These are phyloP conservation scores for Albula glossodonta DNA, from an alignment of 2,113 vertebrate species.

Conservation along the genomic window DNA sequence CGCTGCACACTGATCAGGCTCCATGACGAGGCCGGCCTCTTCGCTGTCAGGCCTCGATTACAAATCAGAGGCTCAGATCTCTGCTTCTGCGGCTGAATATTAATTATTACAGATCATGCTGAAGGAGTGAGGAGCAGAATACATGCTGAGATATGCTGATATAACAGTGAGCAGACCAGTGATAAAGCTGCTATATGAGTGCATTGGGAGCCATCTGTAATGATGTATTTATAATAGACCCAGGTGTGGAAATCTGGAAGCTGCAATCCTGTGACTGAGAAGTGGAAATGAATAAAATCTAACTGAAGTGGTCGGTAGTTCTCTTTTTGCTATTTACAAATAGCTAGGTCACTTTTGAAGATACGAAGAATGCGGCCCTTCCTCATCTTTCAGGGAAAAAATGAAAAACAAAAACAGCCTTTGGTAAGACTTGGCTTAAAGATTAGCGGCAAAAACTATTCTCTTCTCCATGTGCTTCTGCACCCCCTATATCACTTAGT, in stretches of 20 bases:
- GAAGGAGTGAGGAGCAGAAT: background rate
- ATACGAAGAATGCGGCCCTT: background rate
- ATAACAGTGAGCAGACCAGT: background rate
- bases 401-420: background rate
- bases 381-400: background rate
- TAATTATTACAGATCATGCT: background rate
- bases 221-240: too few species aligned
- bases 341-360: background rate
- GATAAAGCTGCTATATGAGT: background rate
- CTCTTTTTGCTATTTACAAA: background rate
- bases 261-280: background rate
- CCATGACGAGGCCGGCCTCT: background rate
- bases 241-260: background rate
- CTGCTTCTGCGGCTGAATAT: background rate
- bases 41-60: background rate
- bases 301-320: background rate
- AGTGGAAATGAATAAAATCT: background rate
- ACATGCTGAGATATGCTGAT: background rate
- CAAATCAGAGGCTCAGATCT: background rate
- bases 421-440: background rate
- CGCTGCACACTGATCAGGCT: background rate
- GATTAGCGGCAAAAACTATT: background rate
- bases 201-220: background rate
- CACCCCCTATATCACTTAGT: conserved; percentile 4
- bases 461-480: background rate